These are phyloP conservation scores for Rhinoptilus africanus DNA, from an alignment of 2,113 vertebrate genomes.

Conservation along the genomic window DNA sequence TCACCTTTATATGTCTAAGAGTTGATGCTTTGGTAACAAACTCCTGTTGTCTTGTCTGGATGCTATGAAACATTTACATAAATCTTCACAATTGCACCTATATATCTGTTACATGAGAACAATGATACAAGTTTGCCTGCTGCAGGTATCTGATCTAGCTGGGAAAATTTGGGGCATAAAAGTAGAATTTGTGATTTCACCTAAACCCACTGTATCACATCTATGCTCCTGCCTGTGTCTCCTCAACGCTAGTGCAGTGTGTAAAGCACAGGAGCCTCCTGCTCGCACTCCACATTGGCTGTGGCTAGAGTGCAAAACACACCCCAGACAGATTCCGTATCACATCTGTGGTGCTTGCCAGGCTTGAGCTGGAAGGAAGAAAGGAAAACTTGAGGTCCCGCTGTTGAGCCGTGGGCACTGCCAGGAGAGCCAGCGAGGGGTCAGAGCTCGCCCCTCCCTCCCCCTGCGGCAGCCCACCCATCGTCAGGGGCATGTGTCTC, in stretches of 20 bases:
- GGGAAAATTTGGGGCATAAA: background rate
- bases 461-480: too few relatives aligned
- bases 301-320: background rate
- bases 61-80: background rate
- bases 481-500: background rate
- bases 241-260: background rate
- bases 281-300: rapidly evolving
- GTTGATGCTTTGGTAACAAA: background rate
- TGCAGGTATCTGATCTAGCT: background rate
- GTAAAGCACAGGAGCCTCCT: background rate
- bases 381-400: background rate
- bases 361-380: background rate
- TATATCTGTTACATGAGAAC: background rate
- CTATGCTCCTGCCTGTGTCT: background rate
- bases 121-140: background rate
- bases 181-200: background rate
- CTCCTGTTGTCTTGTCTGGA: background rate
- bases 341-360: background rate
- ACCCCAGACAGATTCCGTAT: background rate
- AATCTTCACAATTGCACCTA: background rate
- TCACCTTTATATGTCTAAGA: background rate
- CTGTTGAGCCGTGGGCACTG: background rate
- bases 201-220: background rate
- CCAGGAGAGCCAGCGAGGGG: background rate
- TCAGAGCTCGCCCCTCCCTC: background rate